Conservation (phyloP, 2,888 invertebrate genomes). For the Meghimatium bilineatum region DNA sequence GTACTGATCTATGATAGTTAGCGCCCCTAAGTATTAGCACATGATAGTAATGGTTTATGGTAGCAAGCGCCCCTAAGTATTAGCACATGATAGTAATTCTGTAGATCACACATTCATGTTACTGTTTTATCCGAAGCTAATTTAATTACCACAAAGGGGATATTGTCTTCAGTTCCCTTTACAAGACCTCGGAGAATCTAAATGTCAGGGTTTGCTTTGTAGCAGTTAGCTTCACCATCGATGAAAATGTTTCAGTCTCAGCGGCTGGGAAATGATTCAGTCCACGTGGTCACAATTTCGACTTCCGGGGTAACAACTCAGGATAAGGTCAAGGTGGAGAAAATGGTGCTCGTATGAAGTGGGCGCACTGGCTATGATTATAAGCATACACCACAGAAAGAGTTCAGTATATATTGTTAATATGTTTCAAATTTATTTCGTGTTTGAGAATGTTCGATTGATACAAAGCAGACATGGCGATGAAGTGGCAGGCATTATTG, state of each 20-base stretch:
- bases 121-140: background rate
- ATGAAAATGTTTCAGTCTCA: background rate
- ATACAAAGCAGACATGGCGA: too few relatives aligned
- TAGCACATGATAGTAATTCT: background rate
- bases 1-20: too few relatives aligned
- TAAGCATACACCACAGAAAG: background rate
- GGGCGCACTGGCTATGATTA: background rate
- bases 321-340: constrained; percentile 13
- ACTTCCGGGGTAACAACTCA: constrained; percentile 21
- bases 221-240: background rate
- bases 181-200: background rate
- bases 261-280: background rate
- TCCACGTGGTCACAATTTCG: constrained; percentile 30
- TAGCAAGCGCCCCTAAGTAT: too few relatives aligned
- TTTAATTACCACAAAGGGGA: background rate
- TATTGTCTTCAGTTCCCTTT: background rate
- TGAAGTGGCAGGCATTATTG: too few relatives aligned
- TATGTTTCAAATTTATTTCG: background rate
- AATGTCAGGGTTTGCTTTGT: background rate
- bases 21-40: too few relatives aligned
- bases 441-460: background rate
- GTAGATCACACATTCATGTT: background rate
- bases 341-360: constrained; percentile 4
- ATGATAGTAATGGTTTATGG: too few relatives aligned
- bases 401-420: background rate